Conservation (phyloP, 2,888 invertebrate genomes). For the Agrypnus murinus region DNA sequence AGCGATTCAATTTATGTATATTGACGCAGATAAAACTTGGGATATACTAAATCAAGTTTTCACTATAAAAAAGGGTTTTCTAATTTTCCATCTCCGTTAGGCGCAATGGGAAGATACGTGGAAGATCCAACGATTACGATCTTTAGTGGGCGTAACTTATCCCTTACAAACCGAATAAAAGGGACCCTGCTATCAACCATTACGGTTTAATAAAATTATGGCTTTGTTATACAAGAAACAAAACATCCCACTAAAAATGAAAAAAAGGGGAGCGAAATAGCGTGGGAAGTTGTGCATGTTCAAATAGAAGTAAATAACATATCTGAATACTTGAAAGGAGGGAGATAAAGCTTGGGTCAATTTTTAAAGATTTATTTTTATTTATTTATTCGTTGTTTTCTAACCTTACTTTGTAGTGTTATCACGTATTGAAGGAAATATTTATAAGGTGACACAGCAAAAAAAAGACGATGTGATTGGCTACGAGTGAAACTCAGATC, state of each 20-base stretch:
- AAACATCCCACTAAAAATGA: constrained; percentile 1
- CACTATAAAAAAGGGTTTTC: constrained; percentile 10
- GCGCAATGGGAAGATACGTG: not conserved
- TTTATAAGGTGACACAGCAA: constrained; percentile 32
- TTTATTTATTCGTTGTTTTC: constrained; percentile 14
- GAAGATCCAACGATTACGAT: constrained; percentile 11
- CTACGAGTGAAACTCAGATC: not conserved
- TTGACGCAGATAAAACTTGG: constrained; percentile 7
- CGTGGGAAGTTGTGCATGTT: constrained; percentile 12
- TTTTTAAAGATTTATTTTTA: not conserved
- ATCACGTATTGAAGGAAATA: constrained; percentile 23
- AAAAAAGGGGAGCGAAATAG: not conserved
- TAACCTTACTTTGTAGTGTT: constrained; percentile 5
- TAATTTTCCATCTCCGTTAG: not conserved
- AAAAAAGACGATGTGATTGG: constrained; percentile 4
- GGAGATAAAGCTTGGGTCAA: not conserved
- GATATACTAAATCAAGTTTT: constrained; percentile 4
- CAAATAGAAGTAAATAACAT: not conserved
- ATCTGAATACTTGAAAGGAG: not conserved
- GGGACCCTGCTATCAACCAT: not conserved
- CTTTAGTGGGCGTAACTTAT: constrained; percentile 16
- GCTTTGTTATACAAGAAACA: constrained; percentile 8
- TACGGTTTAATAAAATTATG: constrained; percentile 22
- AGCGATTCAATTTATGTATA: constrained; percentile 19
- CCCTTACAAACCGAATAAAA: constrained; percentile 18